Evolutionary conservation across 2,113 vertebrate species (phyloP).

Genomic region (Austrofundulus limnaeus): DNA sequence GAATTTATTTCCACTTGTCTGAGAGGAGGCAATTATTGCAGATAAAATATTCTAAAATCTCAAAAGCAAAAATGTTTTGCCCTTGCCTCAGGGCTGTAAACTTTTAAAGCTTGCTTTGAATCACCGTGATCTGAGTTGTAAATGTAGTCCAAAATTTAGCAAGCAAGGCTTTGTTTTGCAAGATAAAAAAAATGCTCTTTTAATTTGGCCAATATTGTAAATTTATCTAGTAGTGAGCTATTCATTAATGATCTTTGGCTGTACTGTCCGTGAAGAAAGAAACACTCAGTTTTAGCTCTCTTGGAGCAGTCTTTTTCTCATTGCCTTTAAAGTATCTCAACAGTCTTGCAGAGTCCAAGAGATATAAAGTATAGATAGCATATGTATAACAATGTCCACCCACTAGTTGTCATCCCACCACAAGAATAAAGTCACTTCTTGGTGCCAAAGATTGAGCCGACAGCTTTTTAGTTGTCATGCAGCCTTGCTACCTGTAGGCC

Average conservation of each 20-base stretch:
- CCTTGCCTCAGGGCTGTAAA: too few relatives aligned
- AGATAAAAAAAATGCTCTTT: too few relatives aligned
- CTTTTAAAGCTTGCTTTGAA: too few relatives aligned
- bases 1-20: neutral
- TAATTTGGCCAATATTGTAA: too few relatives aligned
- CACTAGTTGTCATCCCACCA: conserved; percentile 50
- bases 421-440: conserved; percentile 51
- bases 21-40: too few relatives aligned
- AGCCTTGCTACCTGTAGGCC: conserved; percentile 53
- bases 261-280: neutral
- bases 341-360: conserved; percentile 4
- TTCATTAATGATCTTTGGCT: neutral
- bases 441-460: conserved; percentile 49
- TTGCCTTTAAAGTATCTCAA: conserved; percentile 24
- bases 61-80: too few relatives aligned
- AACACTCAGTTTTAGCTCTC: conserved; percentile 4
- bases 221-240: too few relatives aligned
- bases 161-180: too few relatives aligned
- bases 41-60: too few relatives aligned
- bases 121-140: neutral
- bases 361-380: conserved; percentile 24
- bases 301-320: conserved; percentile 1
- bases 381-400: conserved; percentile 42
- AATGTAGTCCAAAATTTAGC: neutral
- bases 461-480: conserved; percentile 51